Percentiles rank a stretch among this genome's conserved stretches.
phyloP scores from a whole-genome alignment of 2,888 invertebrate genomes.

The Dendrolimus houi region DNA sequence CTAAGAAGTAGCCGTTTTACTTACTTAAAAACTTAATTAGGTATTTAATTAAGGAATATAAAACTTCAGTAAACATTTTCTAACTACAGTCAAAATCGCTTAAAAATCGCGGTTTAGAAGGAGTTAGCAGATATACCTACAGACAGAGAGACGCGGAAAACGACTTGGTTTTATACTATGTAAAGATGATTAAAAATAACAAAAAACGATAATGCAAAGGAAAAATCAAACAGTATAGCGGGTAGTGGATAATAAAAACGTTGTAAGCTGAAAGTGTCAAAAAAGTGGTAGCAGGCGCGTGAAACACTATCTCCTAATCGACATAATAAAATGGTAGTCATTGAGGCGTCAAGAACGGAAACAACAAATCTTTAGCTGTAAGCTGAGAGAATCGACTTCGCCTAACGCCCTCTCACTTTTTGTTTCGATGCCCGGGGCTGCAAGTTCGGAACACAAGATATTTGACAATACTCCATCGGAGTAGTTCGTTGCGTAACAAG shows the following conservation, averaged over 20 bases:
- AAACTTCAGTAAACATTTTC: too few species aligned
- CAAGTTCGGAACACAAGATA: conserved; percentile 20
- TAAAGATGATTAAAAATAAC: too few species aligned
- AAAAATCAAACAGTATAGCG: conserved; percentile 13
- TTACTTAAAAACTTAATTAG: too few species aligned
- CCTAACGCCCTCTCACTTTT: conserved; percentile 60
- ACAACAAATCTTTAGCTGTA: conserved; percentile 68
- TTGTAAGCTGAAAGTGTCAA: conserved; percentile 66
- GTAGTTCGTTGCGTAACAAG: conserved; percentile 32
- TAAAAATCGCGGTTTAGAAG: too few species aligned
- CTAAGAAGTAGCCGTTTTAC: too few species aligned
- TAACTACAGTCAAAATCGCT: too few species aligned
- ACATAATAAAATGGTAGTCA: conserved; percentile 70
- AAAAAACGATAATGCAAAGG: too few species aligned
- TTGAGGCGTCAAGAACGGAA: conserved; percentile 71
- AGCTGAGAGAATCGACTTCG: conserved; percentile 51
- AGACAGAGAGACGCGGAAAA: too few species aligned
- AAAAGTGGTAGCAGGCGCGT: conserved; percentile 69
- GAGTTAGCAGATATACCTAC: too few species aligned
- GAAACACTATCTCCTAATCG: conserved; percentile 74
- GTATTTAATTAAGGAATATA: too few species aligned
- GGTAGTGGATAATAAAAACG: conserved; percentile 64
- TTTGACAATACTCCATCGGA: conserved; percentile 55
- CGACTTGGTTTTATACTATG: too few species aligned
- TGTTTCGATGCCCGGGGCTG: conserved; percentile 35